These are phyloP conservation scores for Aplodontia rufa DNA, from an alignment of 2,113 vertebrate genomes.

Conservation along the genomic window DNA sequence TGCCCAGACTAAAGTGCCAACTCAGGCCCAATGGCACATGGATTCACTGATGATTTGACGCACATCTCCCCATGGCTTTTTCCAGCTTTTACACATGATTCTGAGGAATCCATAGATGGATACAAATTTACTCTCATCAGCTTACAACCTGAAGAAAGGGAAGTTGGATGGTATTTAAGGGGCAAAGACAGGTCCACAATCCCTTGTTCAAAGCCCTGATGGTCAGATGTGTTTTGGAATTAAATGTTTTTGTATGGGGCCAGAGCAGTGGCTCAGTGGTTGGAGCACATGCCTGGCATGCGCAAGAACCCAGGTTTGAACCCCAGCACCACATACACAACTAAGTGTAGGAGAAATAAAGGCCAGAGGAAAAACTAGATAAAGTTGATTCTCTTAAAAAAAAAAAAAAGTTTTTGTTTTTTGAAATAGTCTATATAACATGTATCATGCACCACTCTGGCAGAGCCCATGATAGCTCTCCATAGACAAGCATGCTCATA, in stretches of 20 bases:
- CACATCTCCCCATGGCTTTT: neutral
- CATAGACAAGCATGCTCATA: neutral
- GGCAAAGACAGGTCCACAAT: neutral
- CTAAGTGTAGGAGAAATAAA: no score
- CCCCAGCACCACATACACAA: no score
- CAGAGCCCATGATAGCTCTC: neutral
- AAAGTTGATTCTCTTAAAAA: no score
- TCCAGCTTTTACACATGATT: neutral
- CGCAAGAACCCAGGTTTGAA: no score
- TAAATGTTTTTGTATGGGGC: neutral
- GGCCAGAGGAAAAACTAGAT: no score
- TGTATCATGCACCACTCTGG: neutral
- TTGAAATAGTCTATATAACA: neutral
- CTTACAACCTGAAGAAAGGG: neutral
- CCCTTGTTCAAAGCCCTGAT: neutral
- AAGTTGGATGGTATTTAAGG: neutral
- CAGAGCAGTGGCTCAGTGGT: no score
- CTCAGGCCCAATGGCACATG: neutral
- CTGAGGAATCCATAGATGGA: neutral
- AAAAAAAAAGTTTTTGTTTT: neutral
- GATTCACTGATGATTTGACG: accelerated
- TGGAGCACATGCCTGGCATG: no score
- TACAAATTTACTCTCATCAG: neutral
- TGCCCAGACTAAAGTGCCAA: neutral
- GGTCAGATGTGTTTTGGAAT: neutral